Percentiles rank a stretch among this genome's conserved stretches.
These are phyloP conservation scores for Gandaritis pyraliata DNA, from an alignment of 2,888 invertebrate species.

Conservation along the genomic window DNA sequence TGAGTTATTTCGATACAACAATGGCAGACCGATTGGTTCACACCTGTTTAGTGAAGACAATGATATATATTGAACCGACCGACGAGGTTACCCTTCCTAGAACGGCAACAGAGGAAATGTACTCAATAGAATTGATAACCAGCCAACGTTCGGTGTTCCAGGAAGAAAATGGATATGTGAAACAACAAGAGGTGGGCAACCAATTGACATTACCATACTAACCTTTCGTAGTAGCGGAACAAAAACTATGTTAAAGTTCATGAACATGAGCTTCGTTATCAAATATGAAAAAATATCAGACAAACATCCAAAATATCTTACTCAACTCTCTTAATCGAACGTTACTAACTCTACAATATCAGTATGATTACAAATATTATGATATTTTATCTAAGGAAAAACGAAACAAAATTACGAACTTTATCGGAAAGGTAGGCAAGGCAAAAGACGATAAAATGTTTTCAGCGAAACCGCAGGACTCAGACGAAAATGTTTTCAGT, in stretches of 20 bases:
- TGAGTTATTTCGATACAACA: slow-evolving; percentile 33
- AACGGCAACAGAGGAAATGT: slow-evolving; percentile 47
- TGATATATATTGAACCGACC: slow-evolving; percentile 47
- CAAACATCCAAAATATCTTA: too few relatives aligned
- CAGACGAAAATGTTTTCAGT: slow-evolving; percentile 67
- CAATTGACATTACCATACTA: slow-evolving; percentile 11
- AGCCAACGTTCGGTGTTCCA: slow-evolving; percentile 31
- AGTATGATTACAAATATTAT: slow-evolving; percentile 28
- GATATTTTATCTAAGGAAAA: neutral
- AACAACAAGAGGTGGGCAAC: slow-evolving; percentile 19
- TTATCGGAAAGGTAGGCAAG: slow-evolving; percentile 20
- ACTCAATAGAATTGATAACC: slow-evolving; percentile 45
- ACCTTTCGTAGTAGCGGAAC: slow-evolving; percentile 13
- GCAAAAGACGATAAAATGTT: slow-evolving; percentile 60
- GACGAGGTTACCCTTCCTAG: slow-evolving; percentile 46
- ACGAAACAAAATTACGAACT: slow-evolving; percentile 52
- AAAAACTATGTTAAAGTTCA: too few relatives aligned
- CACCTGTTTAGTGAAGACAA: slow-evolving; percentile 49
- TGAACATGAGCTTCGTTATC: too few relatives aligned
- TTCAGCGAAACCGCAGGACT: slow-evolving; percentile 62
- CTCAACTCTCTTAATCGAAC: too few relatives aligned
- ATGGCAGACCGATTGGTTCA: slow-evolving; percentile 39
- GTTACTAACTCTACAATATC: too few relatives aligned
- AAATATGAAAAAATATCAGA: too few relatives aligned
- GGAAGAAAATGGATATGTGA: slow-evolving; percentile 22